Base-by-base conservation (phyloP, 2,797 vertebrate genomes). In the Gallinago stenura region DNA sequence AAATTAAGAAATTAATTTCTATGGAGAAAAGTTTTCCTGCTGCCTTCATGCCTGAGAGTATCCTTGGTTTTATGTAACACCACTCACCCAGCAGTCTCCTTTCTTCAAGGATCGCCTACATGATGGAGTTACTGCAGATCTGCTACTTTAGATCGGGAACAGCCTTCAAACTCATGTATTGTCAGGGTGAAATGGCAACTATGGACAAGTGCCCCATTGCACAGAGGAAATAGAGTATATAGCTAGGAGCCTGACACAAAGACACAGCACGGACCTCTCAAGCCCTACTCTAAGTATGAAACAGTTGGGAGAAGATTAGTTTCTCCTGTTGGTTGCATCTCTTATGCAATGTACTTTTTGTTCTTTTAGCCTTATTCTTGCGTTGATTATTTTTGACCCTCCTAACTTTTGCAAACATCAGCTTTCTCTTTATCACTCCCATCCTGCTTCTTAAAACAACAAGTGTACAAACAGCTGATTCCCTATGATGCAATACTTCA, bases 371-470 rank as follows among this genome's bases (percentile, higher is more conserved):
- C 88, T 75, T 73, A 77, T 35, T 58, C 31, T 57, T 78, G 22
- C 0, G 0, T 35, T 43, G 54, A 57, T 28, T 57, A 8, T 43
- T 68, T 78, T 75, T 33, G 3, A 7, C 26, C 9, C 26, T 60
- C 31, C n/a, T 80, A 31, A 66, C 16, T 35, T 69, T 28, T 57
- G n/a, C 33, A 71, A 64, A 41, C 13, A 25, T 37, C 64, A 83
- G 21, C 39, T 46, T 89, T 66, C 33, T 75, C 48, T 69, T 79
- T 35, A 48, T 73, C 31, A 3, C 15, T 72, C 15, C 31, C 25
- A 48, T 72, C 31, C 76, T 45, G 50, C 76, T 57, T 73, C 69
- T 78, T 93, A 72, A 90, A 90, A 66, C 76, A 77, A 66, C 41
- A 50, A n/a, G 28, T 57, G 35, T 60, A 60, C 25, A 33, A 91